phyloP scores from a whole-genome alignment of 2,113 vertebrate species.

The Anthoscopus minutus region DNA sequence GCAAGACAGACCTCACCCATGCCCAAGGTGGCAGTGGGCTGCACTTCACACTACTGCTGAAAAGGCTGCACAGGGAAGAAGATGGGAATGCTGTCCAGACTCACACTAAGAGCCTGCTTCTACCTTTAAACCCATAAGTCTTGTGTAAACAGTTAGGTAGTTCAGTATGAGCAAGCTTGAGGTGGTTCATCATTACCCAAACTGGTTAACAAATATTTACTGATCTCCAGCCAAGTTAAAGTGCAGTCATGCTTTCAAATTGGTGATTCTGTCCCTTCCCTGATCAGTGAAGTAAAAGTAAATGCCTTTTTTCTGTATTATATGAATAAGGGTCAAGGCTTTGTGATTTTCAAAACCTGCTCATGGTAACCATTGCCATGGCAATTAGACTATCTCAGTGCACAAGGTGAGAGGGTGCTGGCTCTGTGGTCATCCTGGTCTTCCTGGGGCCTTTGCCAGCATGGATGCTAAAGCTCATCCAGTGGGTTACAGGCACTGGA shows the following conservation, averaged over 20 bases:
- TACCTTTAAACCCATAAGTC: neutral
- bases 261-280: neutral
- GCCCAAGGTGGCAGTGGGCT: neutral
- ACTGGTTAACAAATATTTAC: neutral
- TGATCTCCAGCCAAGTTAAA: neutral
- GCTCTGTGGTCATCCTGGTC: neutral
- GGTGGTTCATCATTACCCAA: neutral
- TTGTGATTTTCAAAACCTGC: neutral
- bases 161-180: neutral
- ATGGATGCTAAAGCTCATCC: neutral
- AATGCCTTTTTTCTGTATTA: neutral
- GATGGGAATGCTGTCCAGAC: neutral
- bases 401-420: neutral
- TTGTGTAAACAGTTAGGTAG: neutral
- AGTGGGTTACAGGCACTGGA: neutral
- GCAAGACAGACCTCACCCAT: accelerated
- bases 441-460: neutral
- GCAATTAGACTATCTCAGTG: neutral
- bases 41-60: neutral
- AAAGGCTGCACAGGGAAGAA: neutral
- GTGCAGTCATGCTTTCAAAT: neutral
- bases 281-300: neutral
- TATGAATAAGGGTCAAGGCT: neutral
- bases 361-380: neutral
- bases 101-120: neutral